Conservation (phyloP, 2,888 invertebrate species). For the Erebia epiphron region DNA sequence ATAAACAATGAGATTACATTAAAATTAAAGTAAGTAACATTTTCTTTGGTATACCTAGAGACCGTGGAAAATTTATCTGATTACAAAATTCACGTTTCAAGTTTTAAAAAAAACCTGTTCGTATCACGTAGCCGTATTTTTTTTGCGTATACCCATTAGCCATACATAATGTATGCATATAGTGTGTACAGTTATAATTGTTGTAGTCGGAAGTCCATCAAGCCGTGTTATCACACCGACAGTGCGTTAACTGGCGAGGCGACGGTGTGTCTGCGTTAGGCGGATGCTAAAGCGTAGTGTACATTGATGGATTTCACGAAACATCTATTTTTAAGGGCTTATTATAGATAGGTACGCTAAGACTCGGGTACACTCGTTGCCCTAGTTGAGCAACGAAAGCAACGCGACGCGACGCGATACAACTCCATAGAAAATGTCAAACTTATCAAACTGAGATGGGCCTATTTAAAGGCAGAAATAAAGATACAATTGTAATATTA, state of each 20-base stretch:
- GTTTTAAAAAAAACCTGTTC: neutral
- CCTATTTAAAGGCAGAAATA: no score
- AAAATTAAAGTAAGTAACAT: no score
- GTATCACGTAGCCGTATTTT: neutral
- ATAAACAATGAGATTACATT: no score
- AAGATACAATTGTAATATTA: no score
- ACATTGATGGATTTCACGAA: neutral
- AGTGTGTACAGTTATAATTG: neutral
- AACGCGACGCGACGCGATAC: no score
- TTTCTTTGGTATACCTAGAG: neutral
- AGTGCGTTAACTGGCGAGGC: slow-evolving; percentile 22
- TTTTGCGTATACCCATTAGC: neutral
- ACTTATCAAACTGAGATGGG: no score
- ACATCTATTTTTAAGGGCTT: neutral
- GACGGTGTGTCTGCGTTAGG: slow-evolving; percentile 25
- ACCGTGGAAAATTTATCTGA: no score
- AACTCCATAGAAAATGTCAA: no score
- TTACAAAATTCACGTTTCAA: neutral
- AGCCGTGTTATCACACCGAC: slow-evolving; percentile 11
- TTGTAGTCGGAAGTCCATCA: slow-evolving; percentile 21
- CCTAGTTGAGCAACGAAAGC: no score
- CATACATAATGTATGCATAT: neutral
- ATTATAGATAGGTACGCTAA: no score
- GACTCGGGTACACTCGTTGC: no score
- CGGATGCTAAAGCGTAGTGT: slow-evolving; percentile 21